phyloP scores from a whole-genome alignment of 2,797 vertebrate genomes.

The Scolopax bukidnonensis region DNA sequence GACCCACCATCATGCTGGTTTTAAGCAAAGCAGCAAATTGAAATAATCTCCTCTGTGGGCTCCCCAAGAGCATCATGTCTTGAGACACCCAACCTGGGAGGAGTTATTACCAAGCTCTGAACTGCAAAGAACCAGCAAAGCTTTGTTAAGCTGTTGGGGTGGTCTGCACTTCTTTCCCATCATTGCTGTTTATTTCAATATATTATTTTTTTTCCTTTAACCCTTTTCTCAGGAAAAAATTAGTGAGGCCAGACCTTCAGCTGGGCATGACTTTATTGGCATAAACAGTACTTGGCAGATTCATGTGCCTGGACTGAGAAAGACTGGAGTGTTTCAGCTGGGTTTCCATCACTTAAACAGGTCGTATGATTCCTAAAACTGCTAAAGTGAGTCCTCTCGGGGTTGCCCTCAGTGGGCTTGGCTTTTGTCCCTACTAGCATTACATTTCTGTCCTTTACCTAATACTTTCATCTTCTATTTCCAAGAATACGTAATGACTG shows the following conservation, averaged over 20 bases:
- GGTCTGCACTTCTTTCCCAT: not conserved
- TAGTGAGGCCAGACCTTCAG: not conserved
- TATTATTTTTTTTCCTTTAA: not conserved
- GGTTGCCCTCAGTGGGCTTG: not conserved
- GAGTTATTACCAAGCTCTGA: not conserved
- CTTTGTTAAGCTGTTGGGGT: not conserved
- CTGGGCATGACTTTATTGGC: not conserved
- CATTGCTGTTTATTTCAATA: not conserved
- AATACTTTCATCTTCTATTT: not conserved
- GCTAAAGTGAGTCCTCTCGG: not conserved
- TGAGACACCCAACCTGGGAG: not conserved
- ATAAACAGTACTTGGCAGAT: not conserved
- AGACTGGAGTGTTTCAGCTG: not conserved
- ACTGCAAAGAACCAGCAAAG: not conserved
- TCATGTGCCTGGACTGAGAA: not conserved
- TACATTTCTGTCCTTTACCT: not conserved
- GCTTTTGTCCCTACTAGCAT: not conserved
- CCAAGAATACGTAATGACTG: not conserved
- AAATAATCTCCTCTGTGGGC: not conserved
- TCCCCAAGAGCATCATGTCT: not conserved
- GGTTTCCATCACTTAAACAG: not conserved
- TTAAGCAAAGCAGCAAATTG: not conserved
- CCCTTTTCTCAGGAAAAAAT: not conserved
- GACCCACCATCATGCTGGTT: not conserved
- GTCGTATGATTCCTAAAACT: not conserved